Percentiles rank a stretch among this genome's conserved stretches.
Conservation (phyloP, 2,113 vertebrate genomes). For the Excalfactoria chinensis region DNA sequence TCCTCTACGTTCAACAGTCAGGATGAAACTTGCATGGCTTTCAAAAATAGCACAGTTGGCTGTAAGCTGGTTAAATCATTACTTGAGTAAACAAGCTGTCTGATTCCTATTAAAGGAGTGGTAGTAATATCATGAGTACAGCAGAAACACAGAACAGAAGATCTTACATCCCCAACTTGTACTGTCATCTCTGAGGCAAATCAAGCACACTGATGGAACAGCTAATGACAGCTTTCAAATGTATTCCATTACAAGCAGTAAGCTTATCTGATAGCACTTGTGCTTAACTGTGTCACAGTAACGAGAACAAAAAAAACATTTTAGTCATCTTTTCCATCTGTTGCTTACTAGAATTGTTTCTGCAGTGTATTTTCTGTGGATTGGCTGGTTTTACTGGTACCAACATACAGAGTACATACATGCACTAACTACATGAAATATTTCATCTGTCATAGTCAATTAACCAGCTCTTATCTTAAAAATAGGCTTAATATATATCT, state of each 20-base stretch:
- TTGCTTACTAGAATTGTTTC: not conserved
- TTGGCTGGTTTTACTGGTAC: not conserved
- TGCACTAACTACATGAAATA: not conserved
- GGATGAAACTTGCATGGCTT: not conserved
- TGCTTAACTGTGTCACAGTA: not conserved
- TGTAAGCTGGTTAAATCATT: conserved; percentile 32
- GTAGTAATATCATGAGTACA: not conserved
- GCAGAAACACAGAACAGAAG: not conserved
- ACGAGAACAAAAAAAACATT: not conserved
- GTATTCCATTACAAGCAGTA: not conserved
- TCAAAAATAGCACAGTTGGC: not conserved
- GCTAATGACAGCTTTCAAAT: not conserved
- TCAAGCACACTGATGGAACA: not conserved
- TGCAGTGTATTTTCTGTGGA: not conserved
- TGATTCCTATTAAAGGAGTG: conserved; percentile 9
- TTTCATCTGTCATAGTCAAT: not conserved
- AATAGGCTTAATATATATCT: not conserved
- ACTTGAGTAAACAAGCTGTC: conserved; percentile 24
- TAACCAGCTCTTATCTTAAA: not conserved
- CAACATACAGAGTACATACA: not conserved
- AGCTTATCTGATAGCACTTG: not conserved
- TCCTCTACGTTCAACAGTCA: not conserved
- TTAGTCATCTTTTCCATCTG: not conserved
- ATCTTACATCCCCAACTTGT: not conserved
- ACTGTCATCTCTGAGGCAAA: not conserved